These are phyloP conservation scores for Idaea straminata DNA, from an alignment of 2,888 invertebrate species.

Conservation along the genomic window DNA sequence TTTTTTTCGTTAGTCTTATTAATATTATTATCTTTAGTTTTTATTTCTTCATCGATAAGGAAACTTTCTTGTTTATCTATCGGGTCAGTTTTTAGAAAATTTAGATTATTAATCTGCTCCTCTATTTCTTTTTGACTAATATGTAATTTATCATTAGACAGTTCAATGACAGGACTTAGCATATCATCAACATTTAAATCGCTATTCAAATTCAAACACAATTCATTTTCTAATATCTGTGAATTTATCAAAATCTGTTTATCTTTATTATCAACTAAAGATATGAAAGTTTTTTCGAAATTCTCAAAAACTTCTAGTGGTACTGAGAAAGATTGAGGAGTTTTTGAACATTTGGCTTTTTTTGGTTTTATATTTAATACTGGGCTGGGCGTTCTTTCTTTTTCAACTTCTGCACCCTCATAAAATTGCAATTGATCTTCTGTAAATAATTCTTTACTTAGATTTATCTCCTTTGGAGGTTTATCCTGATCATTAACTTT, in stretches of 20 bases:
- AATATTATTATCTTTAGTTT: background rate
- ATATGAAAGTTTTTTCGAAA: conserved; percentile 56
- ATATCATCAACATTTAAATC: conserved; percentile 24
- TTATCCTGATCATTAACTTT: background rate
- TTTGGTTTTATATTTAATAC: conserved; percentile 39
- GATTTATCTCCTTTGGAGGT: conserved; percentile 1
- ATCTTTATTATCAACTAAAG: conserved; percentile 44
- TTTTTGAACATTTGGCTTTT: conserved; percentile 22
- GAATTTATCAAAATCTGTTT: conserved; percentile 54
- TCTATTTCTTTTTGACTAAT: conserved; percentile 20
- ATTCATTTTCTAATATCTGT: conserved; percentile 51
- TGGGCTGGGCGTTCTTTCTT: conserved; percentile 43
- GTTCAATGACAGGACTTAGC: conserved; percentile 34
- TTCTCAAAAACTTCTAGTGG: conserved; percentile 59
- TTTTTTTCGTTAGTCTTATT: background rate
- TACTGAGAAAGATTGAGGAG: conserved; percentile 43
- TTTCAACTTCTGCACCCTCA: conserved; percentile 18
- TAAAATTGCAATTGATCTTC: conserved; percentile 8
- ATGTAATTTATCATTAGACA: conserved; percentile 21
- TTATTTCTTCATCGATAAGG: background rate
- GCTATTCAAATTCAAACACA: conserved; percentile 38
- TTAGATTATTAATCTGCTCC: background rate
- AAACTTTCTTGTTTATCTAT: background rate
- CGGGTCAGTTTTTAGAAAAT: background rate
- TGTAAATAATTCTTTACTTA: conserved; percentile 4